A percentile compares a stretch with the other conserved stretches of the same genome.
Conservation (phyloP, 64 coral and sea anemone species). For the Acropora yongei region DNA sequence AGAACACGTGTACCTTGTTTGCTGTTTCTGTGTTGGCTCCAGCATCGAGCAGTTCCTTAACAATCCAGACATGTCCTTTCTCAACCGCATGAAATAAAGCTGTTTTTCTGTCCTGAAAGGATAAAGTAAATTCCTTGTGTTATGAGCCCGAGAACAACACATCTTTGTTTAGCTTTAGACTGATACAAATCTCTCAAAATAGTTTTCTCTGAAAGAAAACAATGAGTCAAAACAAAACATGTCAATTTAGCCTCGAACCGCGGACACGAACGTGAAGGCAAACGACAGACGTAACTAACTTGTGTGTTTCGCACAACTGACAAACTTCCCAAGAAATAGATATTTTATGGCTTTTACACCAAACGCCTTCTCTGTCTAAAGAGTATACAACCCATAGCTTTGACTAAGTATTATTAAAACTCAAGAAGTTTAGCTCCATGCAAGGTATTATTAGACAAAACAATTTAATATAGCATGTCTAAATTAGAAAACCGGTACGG, state of each 20-base stretch:
- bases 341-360: neutral
- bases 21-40: conserved; percentile 86
- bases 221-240: neutral
- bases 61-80: conserved; percentile 82
- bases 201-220: neutral
- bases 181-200: neutral
- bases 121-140: neutral
- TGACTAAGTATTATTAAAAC: neutral
- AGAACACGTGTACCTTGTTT: conserved; percentile 69
- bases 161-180: neutral
- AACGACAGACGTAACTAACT: neutral
- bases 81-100: conserved; percentile 94
- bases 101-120: conserved; percentile 83
- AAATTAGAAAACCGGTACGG: neutral
- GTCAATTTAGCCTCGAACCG: neutral
- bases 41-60: conserved; percentile 86
- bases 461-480: neutral
- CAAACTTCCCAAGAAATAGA: neutral
- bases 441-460: neutral
- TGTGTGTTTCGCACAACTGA: neutral
- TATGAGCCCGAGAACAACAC: neutral
- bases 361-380: neutral
- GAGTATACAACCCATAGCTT: neutral
- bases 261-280: too few species aligned
- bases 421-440: neutral